These are phyloP conservation scores for Myrmecophaga tridactyla DNA, from an alignment of 2,113 vertebrate genomes.

Conservation along the genomic window DNA sequence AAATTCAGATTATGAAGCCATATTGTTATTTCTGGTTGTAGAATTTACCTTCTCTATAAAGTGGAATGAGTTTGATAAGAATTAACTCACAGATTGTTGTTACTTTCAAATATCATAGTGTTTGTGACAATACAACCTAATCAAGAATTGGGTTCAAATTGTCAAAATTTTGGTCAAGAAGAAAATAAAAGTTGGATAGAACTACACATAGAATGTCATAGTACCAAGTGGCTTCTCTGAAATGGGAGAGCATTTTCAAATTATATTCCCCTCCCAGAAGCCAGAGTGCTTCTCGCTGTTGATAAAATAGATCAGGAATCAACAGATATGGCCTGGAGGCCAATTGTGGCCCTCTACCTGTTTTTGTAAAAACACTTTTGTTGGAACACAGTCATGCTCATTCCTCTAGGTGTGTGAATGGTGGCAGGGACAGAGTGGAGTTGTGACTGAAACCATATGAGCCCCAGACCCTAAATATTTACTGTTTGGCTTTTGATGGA, in stretches of 20 bases:
- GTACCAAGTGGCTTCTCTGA: not conserved
- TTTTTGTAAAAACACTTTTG: not conserved
- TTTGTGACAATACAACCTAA: not conserved
- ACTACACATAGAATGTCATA: not conserved
- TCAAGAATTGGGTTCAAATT: not conserved
- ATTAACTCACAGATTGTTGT: not conserved
- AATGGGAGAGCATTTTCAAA: not conserved
- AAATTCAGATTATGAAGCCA: not conserved
- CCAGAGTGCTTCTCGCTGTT: not conserved
- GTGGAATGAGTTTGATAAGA: not conserved
- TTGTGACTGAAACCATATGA: slow-evolving; percentile 27
- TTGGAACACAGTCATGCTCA: not conserved
- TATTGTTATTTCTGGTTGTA: not conserved
- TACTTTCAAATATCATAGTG: not conserved
- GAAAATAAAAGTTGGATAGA: not conserved
- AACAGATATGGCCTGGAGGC: not conserved
- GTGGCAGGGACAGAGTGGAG: not conserved
- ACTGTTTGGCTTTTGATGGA: not conserved
- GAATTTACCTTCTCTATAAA: not conserved
- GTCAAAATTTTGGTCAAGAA: not conserved
- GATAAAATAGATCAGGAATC: not conserved
- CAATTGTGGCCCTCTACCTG: not conserved
- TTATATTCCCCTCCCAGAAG: not conserved
- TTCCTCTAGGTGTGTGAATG: not conserved
- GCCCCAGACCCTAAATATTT: not conserved